Evolutionary conservation across 2,888 invertebrate species (phyloP), one percentile per base, ranked within the genome.

Genomic region (Melanostoma scalare): DNA sequence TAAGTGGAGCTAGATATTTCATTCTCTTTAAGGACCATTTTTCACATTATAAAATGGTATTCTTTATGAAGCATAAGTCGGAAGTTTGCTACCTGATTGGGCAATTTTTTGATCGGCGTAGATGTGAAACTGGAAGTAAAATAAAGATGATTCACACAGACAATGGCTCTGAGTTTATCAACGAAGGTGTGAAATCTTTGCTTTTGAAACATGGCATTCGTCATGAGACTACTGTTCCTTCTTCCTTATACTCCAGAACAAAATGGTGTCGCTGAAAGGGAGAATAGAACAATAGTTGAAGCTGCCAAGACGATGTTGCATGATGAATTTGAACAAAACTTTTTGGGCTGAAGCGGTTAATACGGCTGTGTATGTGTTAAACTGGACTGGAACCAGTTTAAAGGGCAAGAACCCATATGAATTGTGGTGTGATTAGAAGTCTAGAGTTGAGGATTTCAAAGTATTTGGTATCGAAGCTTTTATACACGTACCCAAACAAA

Each of bases 321-420:
- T 60, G 20, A 76, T 65, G 72, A 86, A 86, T 0, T 46, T 88
- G 9, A 40, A 75, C 6, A 71, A 85, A 40, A 78, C 79, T 4
- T 82, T 89, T 9, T 90, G 89, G 90, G 89, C 89, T n/a, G 90
- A 90, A 85, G 90, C 90, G 2, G 87, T 89, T 0, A 87, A 87
- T n/a, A 88, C 87, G 73, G 88, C 89, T 4, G 87, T 87, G 0
- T 89, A 89, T 65, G 67, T 89, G 6, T 71, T 90, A 3, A 89
- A 90, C 60, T 79, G 89, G 36, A 89, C 78, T 0, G 87, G 86
- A 50, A 86, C 86, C n/a, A 87, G 86, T 53, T 67, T 85, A 4
- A 65, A 68, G n/a, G 52, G 77, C 3, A 87, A 86, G 75, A 84
- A 86, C 40, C 87, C 88, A 30, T 86, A 77, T 67, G 87, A 88